Conservation (phyloP, 2,797 vertebrate genomes). For the Parauchenoglanis punctatus region DNA sequence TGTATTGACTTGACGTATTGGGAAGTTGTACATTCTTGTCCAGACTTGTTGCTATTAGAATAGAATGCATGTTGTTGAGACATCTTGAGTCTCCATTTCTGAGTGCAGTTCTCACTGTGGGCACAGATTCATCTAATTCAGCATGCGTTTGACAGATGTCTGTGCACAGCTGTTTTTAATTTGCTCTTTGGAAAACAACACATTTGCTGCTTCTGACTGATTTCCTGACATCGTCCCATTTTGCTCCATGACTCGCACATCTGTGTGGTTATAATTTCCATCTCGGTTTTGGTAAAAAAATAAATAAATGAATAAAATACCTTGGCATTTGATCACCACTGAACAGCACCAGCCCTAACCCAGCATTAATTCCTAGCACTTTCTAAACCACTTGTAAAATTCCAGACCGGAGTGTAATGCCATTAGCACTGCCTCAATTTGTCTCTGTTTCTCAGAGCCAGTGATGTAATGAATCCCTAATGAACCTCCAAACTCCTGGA, state of each 20-base stretch:
- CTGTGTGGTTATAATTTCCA: constrained; percentile 2
- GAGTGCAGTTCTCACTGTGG: constrained; percentile 26
- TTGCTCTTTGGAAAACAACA: constrained; percentile 18
- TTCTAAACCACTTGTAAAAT: constrained; percentile 55
- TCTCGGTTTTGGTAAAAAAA: background rate
- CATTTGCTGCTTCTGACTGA: constrained; percentile 1
- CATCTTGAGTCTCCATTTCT: constrained; percentile 1
- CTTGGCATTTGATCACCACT: background rate
- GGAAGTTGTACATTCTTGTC: background rate
- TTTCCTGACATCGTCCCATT: background rate
- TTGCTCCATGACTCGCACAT: background rate
- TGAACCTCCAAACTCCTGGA: constrained; percentile 31
- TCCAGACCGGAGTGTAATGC: constrained; percentile 51
- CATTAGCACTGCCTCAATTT: constrained; percentile 38
- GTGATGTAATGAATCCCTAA: constrained; percentile 54
- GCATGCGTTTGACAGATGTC: constrained; percentile 13
- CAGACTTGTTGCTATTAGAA: background rate
- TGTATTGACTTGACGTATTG: background rate
- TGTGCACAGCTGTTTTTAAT: constrained; percentile 33
- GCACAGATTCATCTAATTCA: constrained; percentile 29
- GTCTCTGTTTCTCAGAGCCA: constrained; percentile 19
- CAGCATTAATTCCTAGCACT: constrained; percentile 22
- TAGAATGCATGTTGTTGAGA: background rate
- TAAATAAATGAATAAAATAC: background rate
- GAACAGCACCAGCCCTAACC: constrained; percentile 27